Percentiles rank a stretch among this genome's conserved stretches.
These are phyloP conservation scores for Protobothrops mucrosquamatus DNA, from an alignment of 2,113 vertebrate genomes.

Conservation along the genomic window DNA sequence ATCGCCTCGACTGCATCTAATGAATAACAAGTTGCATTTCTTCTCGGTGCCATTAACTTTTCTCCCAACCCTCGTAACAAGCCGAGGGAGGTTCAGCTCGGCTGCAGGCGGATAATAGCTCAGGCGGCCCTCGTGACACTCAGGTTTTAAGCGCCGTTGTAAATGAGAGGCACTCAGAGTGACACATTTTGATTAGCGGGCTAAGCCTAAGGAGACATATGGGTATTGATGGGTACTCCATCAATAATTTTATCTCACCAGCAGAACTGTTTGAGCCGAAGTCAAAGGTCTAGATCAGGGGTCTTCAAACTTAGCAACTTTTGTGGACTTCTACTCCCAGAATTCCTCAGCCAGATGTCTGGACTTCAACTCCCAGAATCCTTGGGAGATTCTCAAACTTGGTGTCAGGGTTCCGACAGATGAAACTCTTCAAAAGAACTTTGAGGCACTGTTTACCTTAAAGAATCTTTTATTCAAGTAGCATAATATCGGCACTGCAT, in stretches of 20 bases:
- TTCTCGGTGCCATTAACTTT: background rate
- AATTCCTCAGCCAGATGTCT: too few relatives aligned
- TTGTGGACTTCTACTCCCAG: too few relatives aligned
- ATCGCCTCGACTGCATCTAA: constrained; percentile 49
- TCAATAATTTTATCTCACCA: constrained; percentile 38
- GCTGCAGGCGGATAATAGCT: constrained; percentile 43
- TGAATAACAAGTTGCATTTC: constrained; percentile 55
- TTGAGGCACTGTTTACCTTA: too few relatives aligned
- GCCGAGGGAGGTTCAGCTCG: constrained; percentile 56
- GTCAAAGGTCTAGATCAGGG: background rate
- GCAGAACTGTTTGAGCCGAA: background rate
- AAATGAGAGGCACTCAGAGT: constrained; percentile 53
- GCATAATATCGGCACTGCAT: too few relatives aligned
- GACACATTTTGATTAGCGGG: constrained; percentile 54
- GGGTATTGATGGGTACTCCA: background rate
- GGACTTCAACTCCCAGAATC: too few relatives aligned
- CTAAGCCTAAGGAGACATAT: constrained; percentile 43
- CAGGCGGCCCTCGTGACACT: constrained; percentile 52
- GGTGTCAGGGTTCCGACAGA: too few relatives aligned
- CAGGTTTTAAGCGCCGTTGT: constrained; percentile 54
- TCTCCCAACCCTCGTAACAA: constrained; percentile 44
- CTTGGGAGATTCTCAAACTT: too few relatives aligned
- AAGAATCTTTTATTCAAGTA: too few relatives aligned
- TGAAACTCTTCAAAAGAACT: too few relatives aligned
- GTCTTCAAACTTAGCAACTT: too few relatives aligned